Base-by-base conservation (phyloP, 2,888 invertebrate genomes). In the Amiota communis region DNA sequence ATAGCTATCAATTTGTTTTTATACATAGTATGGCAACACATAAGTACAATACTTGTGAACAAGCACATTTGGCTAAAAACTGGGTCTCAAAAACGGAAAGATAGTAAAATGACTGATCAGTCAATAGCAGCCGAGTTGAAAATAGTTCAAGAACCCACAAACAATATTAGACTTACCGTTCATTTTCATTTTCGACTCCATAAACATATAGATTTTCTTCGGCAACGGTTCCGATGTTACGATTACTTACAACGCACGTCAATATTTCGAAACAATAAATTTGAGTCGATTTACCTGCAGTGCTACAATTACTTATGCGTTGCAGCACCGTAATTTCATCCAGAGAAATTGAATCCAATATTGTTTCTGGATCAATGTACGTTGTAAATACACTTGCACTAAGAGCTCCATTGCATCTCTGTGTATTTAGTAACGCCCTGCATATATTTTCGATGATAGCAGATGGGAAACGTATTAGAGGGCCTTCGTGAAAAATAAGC, bases 301-400 rank as follows among this genome's bases (percentile, higher is more conserved):
- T 92, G 15, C 90, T 89, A 72, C 86, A 89, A 72, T 90, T 90
- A 78, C 88, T 89, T 20, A 90, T 89, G 78, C 89, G 89, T 74
- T 90, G 90, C 75, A 90, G 71, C 23, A 90, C 89, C 17, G 89
- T 89, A 20, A 90, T 88, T 78, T 91, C 91, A 70, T 94, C 93
- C 77, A 95, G 90, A 8, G 92, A 90, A 84, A 95, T 93, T 20
- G 92, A 90, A 88, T 96, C 95, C 85, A 94, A 95, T 23, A 93
- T 86, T 53, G 92, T 90, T 53, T 92, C 93, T 78, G 93, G 93
- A 85, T 96, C 96, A 8, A 93, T 90, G 82, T 93, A 95, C 84
- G 95, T 95, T 78, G 93, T 92, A 47, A 96, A 90, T 84, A 93
- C 93, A 63, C 94, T 92, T 78, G 95, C 94, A 4, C 93, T 92